These are phyloP conservation scores for Lucilia sericata DNA, from an alignment of 1,140 invertebrate genomes.

Conservation along the genomic window DNA sequence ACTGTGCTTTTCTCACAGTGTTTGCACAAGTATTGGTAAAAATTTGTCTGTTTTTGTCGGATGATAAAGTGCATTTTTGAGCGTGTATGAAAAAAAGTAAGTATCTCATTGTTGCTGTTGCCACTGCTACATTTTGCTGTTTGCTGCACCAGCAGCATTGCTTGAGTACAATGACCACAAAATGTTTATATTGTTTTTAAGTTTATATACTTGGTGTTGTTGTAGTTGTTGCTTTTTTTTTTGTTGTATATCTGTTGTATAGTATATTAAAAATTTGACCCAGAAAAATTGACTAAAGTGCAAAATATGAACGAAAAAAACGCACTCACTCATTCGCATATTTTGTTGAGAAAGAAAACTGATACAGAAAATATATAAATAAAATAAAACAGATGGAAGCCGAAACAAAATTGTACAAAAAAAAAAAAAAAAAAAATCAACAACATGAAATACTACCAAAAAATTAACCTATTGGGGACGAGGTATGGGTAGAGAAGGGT, in stretches of 20 bases:
- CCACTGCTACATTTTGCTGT: background rate
- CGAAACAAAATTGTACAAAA: background rate
- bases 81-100: background rate
- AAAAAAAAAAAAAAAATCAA: background rate
- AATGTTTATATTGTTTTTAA: slow-evolving; percentile 29
- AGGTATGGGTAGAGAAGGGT: background rate
- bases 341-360: background rate
- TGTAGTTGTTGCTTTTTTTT: background rate
- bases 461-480: background rate
- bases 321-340: background rate
- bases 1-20: background rate
- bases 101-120: background rate
- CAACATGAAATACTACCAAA: background rate
- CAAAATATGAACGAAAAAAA: slow-evolving; percentile 18
- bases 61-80: background rate
- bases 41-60: background rate
- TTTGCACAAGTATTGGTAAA: background rate
- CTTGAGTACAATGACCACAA: slow-evolving; percentile 40
- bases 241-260: background rate
- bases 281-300: slow-evolving; percentile 43
- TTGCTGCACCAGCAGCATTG: slow-evolving; percentile 42
- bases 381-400: background rate
- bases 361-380: background rate
- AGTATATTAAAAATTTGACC: slow-evolving; percentile 42
- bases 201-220: too few species aligned